Evolutionary conservation across 2,888 invertebrate genomes (phyloP).

Genomic region (Agriotes lineatus): DNA sequence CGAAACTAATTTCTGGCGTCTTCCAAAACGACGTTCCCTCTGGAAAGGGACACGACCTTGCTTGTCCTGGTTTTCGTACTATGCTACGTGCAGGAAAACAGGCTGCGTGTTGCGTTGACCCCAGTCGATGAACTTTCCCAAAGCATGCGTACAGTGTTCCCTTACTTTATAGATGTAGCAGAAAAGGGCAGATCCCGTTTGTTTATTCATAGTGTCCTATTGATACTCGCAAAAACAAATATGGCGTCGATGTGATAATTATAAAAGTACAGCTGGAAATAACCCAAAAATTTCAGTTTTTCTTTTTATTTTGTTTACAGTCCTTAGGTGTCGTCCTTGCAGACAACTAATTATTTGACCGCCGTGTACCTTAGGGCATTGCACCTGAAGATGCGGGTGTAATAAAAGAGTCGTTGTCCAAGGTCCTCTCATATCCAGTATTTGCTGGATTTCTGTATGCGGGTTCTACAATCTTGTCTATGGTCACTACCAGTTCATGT

Average conservation of each 20-base stretch:
- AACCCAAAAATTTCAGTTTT: too few relatives aligned
- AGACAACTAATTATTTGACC: not conserved
- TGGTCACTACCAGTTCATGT: not conserved
- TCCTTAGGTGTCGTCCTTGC: too few relatives aligned
- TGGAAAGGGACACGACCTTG: not conserved
- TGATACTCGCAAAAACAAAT: too few relatives aligned
- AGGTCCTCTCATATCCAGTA: conserved; percentile 5
- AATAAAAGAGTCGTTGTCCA: conserved; percentile 7
- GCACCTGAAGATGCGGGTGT: not conserved
- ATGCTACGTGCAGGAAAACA: conserved; percentile 14
- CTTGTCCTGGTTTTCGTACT: conserved; percentile 12
- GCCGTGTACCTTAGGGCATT: not conserved
- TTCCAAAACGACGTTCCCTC: too few relatives aligned
- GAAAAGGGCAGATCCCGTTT: not conserved
- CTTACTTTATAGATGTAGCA: too few relatives aligned
- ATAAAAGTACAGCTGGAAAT: too few relatives aligned
- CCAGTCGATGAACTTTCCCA: conserved; percentile 10
- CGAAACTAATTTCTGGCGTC: too few relatives aligned
- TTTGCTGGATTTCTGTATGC: conserved; percentile 6
- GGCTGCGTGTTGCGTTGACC: conserved; percentile 6
- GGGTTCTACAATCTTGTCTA: conserved; percentile 1
- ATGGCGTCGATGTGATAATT: too few relatives aligned
- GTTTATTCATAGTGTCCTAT: too few relatives aligned
- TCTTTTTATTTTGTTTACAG: too few relatives aligned
- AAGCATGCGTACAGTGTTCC: conserved; percentile 17